phyloP scores from a whole-genome alignment of 1,140 invertebrate species.

The Rhyzopertha dominica region DNA sequence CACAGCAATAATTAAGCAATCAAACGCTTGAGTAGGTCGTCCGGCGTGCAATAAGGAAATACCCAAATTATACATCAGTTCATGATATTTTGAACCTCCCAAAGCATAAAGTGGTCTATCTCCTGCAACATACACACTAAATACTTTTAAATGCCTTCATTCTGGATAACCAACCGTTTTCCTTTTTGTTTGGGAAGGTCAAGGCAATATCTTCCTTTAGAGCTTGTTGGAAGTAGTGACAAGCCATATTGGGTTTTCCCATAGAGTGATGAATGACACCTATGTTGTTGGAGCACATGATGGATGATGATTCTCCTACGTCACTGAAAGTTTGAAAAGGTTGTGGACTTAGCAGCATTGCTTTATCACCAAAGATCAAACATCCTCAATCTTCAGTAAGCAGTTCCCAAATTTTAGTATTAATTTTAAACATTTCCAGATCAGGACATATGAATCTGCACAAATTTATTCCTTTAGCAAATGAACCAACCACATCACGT shows the following conservation, averaged over 20 bases:
- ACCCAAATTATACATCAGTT: slow-evolving; percentile 89
- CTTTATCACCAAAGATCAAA: no score
- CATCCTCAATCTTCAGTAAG: no score
- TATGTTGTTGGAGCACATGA: slow-evolving; percentile 85
- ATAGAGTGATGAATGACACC: slow-evolving; percentile 82
- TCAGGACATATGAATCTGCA: no score
- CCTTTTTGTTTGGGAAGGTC: slow-evolving; percentile 33
- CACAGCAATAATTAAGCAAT: slow-evolving; percentile 83
- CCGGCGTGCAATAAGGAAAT: slow-evolving; percentile 77
- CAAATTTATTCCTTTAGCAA: no score
- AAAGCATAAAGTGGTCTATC: slow-evolving; percentile 54
- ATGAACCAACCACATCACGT: no score
- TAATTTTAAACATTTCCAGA: no score
- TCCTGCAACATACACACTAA: no score
- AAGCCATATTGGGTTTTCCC: slow-evolving; percentile 80
- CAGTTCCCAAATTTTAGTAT: no score
- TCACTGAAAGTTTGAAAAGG: no score
- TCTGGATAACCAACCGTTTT: slow-evolving; percentile 26
- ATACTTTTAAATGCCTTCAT: no score
- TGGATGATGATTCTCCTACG: slow-evolving; percentile 58
- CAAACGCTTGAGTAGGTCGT: slow-evolving; percentile 78
- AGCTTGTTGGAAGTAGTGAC: slow-evolving; percentile 80
- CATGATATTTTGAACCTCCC: slow-evolving; percentile 59
- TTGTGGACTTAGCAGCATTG: no score
- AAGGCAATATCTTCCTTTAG: slow-evolving; percentile 66